Conservation (phyloP, 2,797 vertebrate genomes). For the Cygnus olor region DNA sequence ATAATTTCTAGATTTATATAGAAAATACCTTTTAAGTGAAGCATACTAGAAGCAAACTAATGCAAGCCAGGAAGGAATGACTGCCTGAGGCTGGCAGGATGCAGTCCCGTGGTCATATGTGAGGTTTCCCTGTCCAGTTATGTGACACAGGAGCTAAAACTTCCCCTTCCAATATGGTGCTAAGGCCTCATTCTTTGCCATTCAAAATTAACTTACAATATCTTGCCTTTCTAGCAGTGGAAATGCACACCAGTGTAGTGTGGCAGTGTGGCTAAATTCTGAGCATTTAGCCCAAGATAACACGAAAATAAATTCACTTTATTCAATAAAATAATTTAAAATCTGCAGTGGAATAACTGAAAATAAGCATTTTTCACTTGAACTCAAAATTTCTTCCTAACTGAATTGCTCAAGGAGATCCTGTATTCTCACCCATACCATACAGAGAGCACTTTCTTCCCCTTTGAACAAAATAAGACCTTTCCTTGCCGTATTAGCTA, state of each 20-base stretch:
- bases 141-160: neutral
- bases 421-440: neutral
- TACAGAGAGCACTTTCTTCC: fast-evolving
- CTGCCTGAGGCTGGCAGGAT: neutral
- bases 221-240: neutral
- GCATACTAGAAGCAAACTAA: neutral
- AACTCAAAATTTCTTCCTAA: neutral
- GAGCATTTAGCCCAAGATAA: neutral
- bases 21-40: neutral
- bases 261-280: neutral
- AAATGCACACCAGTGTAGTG: neutral
- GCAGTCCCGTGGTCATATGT: neutral
- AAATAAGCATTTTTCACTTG: neutral
- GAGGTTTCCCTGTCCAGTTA: neutral
- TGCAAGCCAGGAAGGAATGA: neutral
- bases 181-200: neutral
- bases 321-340: neutral
- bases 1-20: neutral
- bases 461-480: neutral
- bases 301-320: neutral
- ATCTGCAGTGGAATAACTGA: neutral
- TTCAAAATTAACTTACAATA: neutral
- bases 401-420: neutral
- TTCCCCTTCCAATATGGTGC: neutral
- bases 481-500: neutral